phyloP scores from a whole-genome alignment of 2,888 invertebrate species.

The Psylliodes chrysocephalus region DNA sequence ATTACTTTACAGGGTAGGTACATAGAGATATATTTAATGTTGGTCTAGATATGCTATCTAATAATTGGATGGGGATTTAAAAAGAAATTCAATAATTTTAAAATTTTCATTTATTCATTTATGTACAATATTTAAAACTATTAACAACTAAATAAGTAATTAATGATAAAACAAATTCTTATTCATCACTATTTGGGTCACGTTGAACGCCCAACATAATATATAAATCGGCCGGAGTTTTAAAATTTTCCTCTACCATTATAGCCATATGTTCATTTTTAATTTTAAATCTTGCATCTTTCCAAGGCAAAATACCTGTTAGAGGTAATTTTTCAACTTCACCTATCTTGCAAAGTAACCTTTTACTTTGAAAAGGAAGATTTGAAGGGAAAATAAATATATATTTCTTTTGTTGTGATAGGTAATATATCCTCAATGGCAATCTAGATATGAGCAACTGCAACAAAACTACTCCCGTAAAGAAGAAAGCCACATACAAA shows the following conservation, averaged over 20 bases:
- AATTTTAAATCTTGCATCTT: conserved; percentile 50
- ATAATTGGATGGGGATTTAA: not conserved
- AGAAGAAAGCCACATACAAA: conserved; percentile 49
- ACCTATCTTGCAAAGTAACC: conserved; percentile 46
- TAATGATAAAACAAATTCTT: not conserved
- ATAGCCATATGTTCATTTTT: conserved; percentile 49
- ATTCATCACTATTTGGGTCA: conserved; percentile 43
- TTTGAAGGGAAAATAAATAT: conserved; percentile 53
- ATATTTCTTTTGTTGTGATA: conserved; percentile 53
- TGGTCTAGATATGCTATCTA: too few species aligned
- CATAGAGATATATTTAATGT: too few species aligned
- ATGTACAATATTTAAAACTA: too few species aligned
- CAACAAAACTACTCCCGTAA: conserved; percentile 46
- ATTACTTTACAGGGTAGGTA: too few species aligned
- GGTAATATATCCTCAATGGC: conserved; percentile 60
- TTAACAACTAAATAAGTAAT: not conserved
- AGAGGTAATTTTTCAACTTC: conserved; percentile 47
- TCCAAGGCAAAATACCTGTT: conserved; percentile 53
- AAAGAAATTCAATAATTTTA: too few species aligned
- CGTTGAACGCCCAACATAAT: conserved; percentile 59
- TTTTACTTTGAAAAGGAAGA: conserved; percentile 49
- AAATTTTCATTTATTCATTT: too few species aligned
- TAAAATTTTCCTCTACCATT: conserved; percentile 57
- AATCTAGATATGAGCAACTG: conserved; percentile 50
- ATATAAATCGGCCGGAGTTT: conserved; percentile 59